A percentile compares a stretch with the other conserved stretches of the same genome.
Conservation (phyloP, 1,140 invertebrate species). For the Gryllus bimaculatus region DNA sequence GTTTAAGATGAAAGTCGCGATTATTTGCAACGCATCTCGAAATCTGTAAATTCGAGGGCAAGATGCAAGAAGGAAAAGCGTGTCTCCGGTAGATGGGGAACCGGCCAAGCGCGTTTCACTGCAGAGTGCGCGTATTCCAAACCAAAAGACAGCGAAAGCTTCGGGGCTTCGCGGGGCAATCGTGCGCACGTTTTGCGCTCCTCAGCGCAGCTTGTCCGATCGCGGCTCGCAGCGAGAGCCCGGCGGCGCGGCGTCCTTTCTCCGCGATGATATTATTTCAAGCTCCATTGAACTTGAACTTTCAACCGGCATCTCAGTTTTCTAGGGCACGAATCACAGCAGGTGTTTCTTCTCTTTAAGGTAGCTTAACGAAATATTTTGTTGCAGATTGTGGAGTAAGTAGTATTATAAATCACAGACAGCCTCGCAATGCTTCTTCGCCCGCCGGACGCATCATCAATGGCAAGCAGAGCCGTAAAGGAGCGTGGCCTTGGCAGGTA, state of each 20-base stretch:
- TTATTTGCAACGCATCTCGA: too few species aligned
- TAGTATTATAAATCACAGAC: conserved; percentile 30
- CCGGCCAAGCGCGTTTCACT: background rate
- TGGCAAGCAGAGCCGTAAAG: conserved; percentile 62
- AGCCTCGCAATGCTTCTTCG: conserved; percentile 30
- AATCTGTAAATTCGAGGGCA: too few species aligned
- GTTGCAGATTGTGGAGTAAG: conserved; percentile 21
- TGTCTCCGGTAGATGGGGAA: background rate
- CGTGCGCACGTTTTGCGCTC: background rate
- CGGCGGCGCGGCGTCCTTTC: background rate
- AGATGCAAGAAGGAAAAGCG: too few species aligned
- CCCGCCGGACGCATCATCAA: conserved; percentile 61
- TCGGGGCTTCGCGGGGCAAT: background rate
- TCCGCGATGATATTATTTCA: background rate
- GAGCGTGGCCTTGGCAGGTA: conserved; percentile 80
- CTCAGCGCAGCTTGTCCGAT: background rate
- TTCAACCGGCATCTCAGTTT: background rate
- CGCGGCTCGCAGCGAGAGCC: background rate
- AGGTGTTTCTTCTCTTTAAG: too few species aligned
- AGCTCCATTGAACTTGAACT: background rate
- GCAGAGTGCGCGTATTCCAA: background rate
- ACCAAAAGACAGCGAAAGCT: background rate
- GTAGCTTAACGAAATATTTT: background rate
- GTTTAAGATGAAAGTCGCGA: too few species aligned
- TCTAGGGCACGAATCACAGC: background rate